phyloP scores from a whole-genome alignment of 2,113 vertebrate genomes.

The Ctenomys sociabilis region DNA sequence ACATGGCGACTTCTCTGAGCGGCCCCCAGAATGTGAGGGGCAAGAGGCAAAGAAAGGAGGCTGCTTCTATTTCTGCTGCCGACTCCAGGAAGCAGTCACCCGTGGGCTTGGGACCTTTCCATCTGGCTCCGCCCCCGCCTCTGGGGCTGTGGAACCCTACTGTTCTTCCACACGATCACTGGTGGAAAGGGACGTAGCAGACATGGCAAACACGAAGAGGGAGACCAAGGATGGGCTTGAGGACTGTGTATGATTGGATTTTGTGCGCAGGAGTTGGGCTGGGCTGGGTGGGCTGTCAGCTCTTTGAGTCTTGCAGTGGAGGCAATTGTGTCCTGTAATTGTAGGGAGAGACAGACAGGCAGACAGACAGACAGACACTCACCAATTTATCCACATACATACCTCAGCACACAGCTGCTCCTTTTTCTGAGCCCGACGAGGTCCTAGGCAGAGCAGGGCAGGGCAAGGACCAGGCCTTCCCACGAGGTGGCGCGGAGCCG shows the following conservation, averaged over 20 bases:
- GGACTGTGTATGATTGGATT: not conserved
- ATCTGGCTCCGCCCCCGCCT: not conserved
- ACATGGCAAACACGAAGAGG: not conserved
- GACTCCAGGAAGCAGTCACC: not conserved
- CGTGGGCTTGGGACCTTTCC: not conserved
- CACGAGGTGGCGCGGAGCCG: not conserved
- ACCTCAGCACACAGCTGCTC: not conserved
- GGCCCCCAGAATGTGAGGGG: not conserved
- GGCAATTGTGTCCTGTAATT: not conserved
- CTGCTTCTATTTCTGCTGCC: not conserved
- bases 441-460: not conserved
- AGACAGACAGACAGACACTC: too few species aligned
- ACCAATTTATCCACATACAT: not conserved
- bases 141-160: not conserved
- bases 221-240: not conserved
- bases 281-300: not conserved
- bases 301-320: not conserved
- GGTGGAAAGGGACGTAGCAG: not conserved
- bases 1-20: conserved; percentile 19
- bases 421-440: not conserved
- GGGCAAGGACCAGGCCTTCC: not conserved
- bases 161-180: too few species aligned
- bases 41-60: not conserved
- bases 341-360: not conserved
- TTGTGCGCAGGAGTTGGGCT: not conserved